Percentiles rank a stretch among this genome's conserved stretches.
Evolutionary conservation across 2,888 invertebrate genomes (phyloP).

Genomic region (Helicoverpa assulta): DNA sequence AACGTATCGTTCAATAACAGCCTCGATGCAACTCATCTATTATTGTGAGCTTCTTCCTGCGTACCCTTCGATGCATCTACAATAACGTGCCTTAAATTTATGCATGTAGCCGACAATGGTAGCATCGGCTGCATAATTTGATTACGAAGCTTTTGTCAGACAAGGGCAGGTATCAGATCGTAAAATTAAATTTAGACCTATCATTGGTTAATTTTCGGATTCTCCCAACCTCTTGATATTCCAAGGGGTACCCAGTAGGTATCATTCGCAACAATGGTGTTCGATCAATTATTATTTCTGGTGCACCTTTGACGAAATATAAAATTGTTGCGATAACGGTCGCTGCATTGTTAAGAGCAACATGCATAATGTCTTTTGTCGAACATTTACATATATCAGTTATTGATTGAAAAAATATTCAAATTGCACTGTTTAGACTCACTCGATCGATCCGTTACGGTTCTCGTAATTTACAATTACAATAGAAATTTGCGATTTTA

Average conservation of each 20-base stretch:
- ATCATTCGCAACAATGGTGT: slow-evolving; percentile 85
- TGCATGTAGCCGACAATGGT: slow-evolving; percentile 87
- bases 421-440: slow-evolving; percentile 83
- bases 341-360: slow-evolving; percentile 82
- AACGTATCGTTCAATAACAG: slow-evolving; percentile 80
- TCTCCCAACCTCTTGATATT: slow-evolving; percentile 82
- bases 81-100: slow-evolving; percentile 87
- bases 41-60: slow-evolving; percentile 79
- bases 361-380: slow-evolving; percentile 79
- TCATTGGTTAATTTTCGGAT: slow-evolving; percentile 90
- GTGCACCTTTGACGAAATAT: slow-evolving; percentile 88
- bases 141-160: slow-evolving; percentile 87
- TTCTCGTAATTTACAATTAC: slow-evolving; percentile 78
- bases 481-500: slow-evolving; percentile 76
- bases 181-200: slow-evolving; percentile 90
- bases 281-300: slow-evolving; percentile 89
- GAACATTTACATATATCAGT: slow-evolving; percentile 88
- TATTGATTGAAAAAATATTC: slow-evolving; percentile 90
- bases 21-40: slow-evolving; percentile 82
- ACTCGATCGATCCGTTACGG: slow-evolving; percentile 87
- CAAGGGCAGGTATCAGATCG: slow-evolving; percentile 88
- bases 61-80: slow-evolving; percentile 84
- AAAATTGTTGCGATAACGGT: slow-evolving; percentile 88
- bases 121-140: slow-evolving; percentile 89
- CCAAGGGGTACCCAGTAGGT: slow-evolving; percentile 77